Evolutionary conservation across 2,797 vertebrate genomes (phyloP).

Genomic region (Geotria australis): DNA sequence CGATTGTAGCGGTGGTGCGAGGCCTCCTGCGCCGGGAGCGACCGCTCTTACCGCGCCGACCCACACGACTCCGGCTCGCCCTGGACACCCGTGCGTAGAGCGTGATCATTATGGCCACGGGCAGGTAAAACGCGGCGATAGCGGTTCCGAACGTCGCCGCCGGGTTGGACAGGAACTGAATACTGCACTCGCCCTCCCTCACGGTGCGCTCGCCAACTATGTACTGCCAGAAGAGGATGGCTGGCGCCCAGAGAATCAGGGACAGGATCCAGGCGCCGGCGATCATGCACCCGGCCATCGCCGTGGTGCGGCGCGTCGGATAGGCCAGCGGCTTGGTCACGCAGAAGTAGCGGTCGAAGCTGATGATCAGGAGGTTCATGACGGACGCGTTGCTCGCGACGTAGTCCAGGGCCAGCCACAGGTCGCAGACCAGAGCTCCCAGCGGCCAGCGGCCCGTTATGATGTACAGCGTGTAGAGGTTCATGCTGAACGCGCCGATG

Average conservation of each 20-base stretch:
- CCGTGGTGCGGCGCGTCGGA: constrained; percentile 75
- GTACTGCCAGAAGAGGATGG: constrained; percentile 97
- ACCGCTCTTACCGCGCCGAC: constrained; percentile 24
- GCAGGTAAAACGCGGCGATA: constrained; percentile 87
- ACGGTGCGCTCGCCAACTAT: constrained; percentile 86
- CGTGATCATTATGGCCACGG: constrained; percentile 79
- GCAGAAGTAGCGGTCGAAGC: constrained; percentile 93
- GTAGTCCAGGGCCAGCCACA: constrained; percentile 86
- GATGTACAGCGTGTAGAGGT: constrained; percentile 90
- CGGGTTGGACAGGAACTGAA: constrained; percentile 89
- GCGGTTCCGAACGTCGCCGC: constrained; percentile 90
- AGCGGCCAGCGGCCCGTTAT: constrained; percentile 94
- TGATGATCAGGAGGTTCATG: constrained; percentile 75
- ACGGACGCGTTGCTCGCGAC: too few species aligned
- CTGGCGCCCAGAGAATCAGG: constrained; percentile 86
- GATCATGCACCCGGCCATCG: constrained; percentile 98
- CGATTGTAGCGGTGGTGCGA: too few species aligned
- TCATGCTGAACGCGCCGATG: constrained; percentile 96
- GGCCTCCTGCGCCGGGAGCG: too few species aligned
- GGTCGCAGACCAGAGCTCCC: constrained; percentile 80
- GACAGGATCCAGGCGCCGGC: constrained; percentile 88
- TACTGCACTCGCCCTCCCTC: constrained; percentile 62
- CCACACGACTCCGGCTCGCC: constrained; percentile 85
- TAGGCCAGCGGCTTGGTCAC: constrained; percentile 94
- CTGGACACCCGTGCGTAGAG: constrained; percentile 84